Base-by-base conservation (phyloP, 2,797 vertebrate genomes). In the Moxostoma hubbsi region DNA sequence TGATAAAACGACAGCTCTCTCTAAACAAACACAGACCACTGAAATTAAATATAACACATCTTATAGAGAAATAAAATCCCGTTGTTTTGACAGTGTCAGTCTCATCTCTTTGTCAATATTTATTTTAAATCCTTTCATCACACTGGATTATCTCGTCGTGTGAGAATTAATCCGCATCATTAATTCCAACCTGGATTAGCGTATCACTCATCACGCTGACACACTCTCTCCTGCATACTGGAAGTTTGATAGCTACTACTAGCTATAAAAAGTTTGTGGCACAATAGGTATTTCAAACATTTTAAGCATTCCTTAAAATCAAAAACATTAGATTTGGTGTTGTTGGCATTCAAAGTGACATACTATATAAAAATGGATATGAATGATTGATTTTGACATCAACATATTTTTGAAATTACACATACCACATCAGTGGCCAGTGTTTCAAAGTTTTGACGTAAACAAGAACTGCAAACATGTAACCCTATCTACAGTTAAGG, bases 161-260 rank as follows among this genome's bases (percentile, higher is more conserved):
- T 15, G 24, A 77, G 76, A 80, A 69, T 82, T 68, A 65, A 45
- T 68, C 53, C 89, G 47, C 70, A 86, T 84, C 74, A 90, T 88
- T 91, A 85, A 93, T 85, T 87, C 78, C 8, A 51, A 73, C 83
- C 83, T 87, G 89, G 89, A 91, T 90, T 90, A 91, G 92, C 85
- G 8, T 84, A 24, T 24, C 24, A 24, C 24, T 24, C 24, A 24
- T 24, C 24, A 24, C 2, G 24, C 24, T 24, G 24, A 24, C 24
- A 24, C 24, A 24, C 15, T 73, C 61, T 73, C 45, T 58, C 45
- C 13, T 67, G 74, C 67, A 51, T 63, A 63, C 43, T 18, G 45
- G 53, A 15, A 11, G 43, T 62, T 62, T 10, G 15, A 58, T 49
- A 50, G 8, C 45, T 61, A 65, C 24, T 24, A 24, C 2, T 3